phyloP scores from a whole-genome alignment of 2,888 invertebrate species.

The Plagodis dolabraria region DNA sequence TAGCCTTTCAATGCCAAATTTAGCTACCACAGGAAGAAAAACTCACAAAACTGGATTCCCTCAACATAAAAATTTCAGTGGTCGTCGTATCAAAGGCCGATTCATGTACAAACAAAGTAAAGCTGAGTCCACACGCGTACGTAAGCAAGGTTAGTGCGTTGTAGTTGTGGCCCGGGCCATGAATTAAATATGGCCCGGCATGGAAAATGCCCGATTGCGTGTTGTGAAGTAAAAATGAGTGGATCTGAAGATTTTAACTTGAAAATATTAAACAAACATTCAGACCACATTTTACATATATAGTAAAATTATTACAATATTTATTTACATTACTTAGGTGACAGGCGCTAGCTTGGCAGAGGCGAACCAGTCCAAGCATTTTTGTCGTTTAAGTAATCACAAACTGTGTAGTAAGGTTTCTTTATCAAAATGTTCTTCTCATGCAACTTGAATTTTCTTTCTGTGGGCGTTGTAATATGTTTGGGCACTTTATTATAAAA shows the following conservation, averaged over 20 bases:
- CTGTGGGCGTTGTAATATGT: too few relatives aligned
- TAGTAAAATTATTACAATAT: too few relatives aligned
- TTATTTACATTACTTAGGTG: too few relatives aligned
- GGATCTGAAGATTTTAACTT: conserved; percentile 33
- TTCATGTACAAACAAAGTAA: conserved; percentile 37
- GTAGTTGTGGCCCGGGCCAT: conserved; percentile 49
- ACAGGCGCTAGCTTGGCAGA: too few relatives aligned
- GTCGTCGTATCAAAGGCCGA: conserved; percentile 28
- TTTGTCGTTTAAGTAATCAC: too few relatives aligned
- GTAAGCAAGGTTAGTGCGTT: conserved; percentile 47
- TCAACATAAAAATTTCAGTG: conserved; percentile 28
- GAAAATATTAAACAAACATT: too few relatives aligned
- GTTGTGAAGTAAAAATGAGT: conserved; percentile 38
- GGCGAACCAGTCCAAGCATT: too few relatives aligned
- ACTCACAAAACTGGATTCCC: conserved; percentile 41
- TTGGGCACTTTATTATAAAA: too few relatives aligned
- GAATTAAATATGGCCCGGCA: conserved; percentile 62
- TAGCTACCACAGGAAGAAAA: background rate
- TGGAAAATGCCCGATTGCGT: conserved; percentile 61
- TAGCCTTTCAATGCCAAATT: background rate
- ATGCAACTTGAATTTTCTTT: too few relatives aligned
- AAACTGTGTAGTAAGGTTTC: too few relatives aligned
- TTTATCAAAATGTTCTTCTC: too few relatives aligned
- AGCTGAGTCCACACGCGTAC: conserved; percentile 44
- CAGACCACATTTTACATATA: too few relatives aligned